Evolutionary conservation across 1,140 invertebrate species (phyloP).

Genomic region (Aphis gossypii): DNA sequence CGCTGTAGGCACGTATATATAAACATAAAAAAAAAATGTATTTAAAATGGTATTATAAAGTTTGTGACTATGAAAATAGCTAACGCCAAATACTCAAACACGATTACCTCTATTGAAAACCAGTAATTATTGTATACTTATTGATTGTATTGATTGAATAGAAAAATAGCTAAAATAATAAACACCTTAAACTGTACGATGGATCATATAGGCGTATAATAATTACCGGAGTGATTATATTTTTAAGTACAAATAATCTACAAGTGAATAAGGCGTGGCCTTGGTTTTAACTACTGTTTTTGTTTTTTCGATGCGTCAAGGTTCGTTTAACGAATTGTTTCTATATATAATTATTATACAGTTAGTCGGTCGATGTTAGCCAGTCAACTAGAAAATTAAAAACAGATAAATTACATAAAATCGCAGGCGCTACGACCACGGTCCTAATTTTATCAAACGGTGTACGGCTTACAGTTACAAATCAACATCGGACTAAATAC

Average conservation of each 20-base stretch:
- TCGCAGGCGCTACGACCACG: background rate
- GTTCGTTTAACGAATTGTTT: slow-evolving; percentile 42
- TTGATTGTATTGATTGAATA: background rate
- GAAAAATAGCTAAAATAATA: background rate
- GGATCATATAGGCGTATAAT: background rate
- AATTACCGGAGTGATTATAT: background rate
- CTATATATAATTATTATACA: background rate
- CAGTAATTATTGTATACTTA: background rate
- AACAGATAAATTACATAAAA: slow-evolving; percentile 10
- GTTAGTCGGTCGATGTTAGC: background rate
- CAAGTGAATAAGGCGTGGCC: background rate
- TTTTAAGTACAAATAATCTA: slow-evolving; percentile 5
- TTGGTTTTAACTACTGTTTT: background rate
- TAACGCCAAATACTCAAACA: background rate
- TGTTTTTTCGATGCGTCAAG: background rate
- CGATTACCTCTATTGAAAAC: background rate
- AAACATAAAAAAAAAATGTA: background rate
- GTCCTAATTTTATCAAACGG: background rate
- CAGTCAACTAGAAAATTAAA: slow-evolving; percentile 4
- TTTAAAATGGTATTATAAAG: background rate
- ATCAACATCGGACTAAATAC: background rate
- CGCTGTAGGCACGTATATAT: background rate
- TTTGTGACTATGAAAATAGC: background rate
- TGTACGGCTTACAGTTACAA: background rate
- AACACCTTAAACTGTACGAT: background rate